Evolutionary conservation across 2,797 vertebrate species (phyloP).

Genomic region (Stomatorhinus walkeri): DNA sequence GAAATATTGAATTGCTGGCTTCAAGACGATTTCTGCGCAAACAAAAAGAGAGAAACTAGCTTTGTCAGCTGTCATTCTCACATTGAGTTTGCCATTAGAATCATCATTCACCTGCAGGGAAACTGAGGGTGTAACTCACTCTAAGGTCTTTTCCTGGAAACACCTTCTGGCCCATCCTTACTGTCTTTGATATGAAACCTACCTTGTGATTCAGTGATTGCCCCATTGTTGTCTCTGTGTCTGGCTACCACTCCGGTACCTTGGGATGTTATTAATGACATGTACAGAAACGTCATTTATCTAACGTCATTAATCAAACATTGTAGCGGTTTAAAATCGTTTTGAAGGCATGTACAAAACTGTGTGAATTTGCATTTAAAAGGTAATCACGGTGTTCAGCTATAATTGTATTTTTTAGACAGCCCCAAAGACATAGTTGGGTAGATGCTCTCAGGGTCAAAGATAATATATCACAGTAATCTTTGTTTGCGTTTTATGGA

Average conservation of each 20-base stretch:
- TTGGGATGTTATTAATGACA: not conserved
- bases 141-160: not conserved
- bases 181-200: not conserved
- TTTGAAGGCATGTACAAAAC: not conserved
- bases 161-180: not conserved
- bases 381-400: not conserved
- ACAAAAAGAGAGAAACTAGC: not conserved
- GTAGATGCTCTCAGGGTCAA: not conserved
- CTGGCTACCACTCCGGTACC: not conserved
- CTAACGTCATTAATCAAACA: not conserved
- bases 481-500: not conserved
- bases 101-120: not conserved
- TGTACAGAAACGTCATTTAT: not conserved
- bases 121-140: not conserved
- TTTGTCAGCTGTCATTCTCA: slow-evolving; percentile 1
- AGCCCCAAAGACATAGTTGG: not conserved
- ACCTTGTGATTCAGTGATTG: not conserved
- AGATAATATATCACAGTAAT: not conserved
- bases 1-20: not conserved
- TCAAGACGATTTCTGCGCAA: not conserved
- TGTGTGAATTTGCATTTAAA: not conserved
- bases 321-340: not conserved
- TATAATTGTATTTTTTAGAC: not conserved
- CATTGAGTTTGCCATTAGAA: not conserved
- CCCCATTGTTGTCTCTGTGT: not conserved